Base-by-base conservation (phyloP, 2,797 vertebrate species). In the Sitta carolinensis region DNA sequence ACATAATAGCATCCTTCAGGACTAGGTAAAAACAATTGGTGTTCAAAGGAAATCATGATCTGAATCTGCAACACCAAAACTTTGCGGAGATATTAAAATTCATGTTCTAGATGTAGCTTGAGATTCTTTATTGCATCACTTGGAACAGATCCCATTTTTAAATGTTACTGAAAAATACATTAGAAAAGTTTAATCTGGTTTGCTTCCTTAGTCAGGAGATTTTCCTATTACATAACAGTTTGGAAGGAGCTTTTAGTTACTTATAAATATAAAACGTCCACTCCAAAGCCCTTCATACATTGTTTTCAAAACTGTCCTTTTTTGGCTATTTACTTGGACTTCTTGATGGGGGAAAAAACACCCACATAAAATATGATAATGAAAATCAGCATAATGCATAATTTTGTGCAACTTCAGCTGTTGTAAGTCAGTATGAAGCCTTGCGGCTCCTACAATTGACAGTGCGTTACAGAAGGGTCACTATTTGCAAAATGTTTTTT, bases 141-240 rank as follows among this genome's bases (percentile, higher is more conserved):
- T 91, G 57, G 27, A 90, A 83, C 84, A 89, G 51, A 95, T 68
- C 8, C 10, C 18, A 25, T 68, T 94, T 90, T 90, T 43, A 94
- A 91, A 81, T 61, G n/a, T 75, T 87, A 90, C 50, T 77, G n/a
- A 87, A 95, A 94, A 90, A 92, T 80, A n/a, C 10, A 77, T 74
- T 72, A 87, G 38, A 81, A 81, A 91, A 88, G 17, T 29, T 6
- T 42, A 88, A 90, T 82, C 32, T 27, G 38, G 38, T 81, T 91
- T 85, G 36, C 30, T 84, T 94, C 61, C 79, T 87, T 75, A 91
- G 26, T 87, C 54, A 75, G 58, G 15, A 75, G 58, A 57, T 47
- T 85, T 87, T 84, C 58, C 15, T 36, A 55, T 84, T 85, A 63
- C 9, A 7, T 57, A 92, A 86, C 12, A 52, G 43, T 78, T 93